A percentile compares a stretch with the other conserved stretches of the same genome.
Evolutionary conservation across 2,888 invertebrate genomes (phyloP).

Genomic region (Syrphus vitripennis): DNA sequence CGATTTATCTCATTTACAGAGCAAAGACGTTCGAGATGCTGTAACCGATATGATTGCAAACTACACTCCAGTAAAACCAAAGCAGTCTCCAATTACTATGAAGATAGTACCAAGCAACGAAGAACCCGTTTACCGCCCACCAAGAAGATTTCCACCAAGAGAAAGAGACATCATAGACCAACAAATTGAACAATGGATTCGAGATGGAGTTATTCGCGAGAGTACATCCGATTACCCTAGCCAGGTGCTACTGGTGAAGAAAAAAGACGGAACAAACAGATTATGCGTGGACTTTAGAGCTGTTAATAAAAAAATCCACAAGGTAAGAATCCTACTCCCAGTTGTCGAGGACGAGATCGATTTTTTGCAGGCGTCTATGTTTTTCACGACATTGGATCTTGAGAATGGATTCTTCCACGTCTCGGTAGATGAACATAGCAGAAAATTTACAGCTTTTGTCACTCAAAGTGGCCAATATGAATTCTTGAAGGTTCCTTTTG

Average conservation of each 20-base stretch:
- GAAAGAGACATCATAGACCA: slow-evolving; percentile 24
- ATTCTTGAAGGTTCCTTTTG: too few species aligned
- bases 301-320: slow-evolving; percentile 61
- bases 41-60: background rate
- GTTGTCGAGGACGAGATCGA: slow-evolving; percentile 74
- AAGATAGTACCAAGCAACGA: too few species aligned
- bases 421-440: slow-evolving; percentile 68
- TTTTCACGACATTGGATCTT: slow-evolving; percentile 73
- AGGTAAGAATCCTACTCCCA: background rate
- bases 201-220: slow-evolving; percentile 25
- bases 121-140: too few species aligned
- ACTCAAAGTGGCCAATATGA: slow-evolving; percentile 18
- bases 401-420: slow-evolving; percentile 78
- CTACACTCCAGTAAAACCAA: background rate
- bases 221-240: slow-evolving; percentile 72
- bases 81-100: too few species aligned
- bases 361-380: slow-evolving; percentile 71
- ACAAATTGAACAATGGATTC: background rate
- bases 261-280: slow-evolving; percentile 26
- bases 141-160: slow-evolving; percentile 31
- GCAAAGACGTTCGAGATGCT: background rate
- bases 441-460: slow-evolving; percentile 73
- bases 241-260: slow-evolving; percentile 70
- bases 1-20: slow-evolving; percentile 4
- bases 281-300: background rate